Evolutionary conservation across 2,888 invertebrate genomes (phyloP), one percentile per base, ranked within the genome.

Genomic region (Eremobia ochroleuca): DNA sequence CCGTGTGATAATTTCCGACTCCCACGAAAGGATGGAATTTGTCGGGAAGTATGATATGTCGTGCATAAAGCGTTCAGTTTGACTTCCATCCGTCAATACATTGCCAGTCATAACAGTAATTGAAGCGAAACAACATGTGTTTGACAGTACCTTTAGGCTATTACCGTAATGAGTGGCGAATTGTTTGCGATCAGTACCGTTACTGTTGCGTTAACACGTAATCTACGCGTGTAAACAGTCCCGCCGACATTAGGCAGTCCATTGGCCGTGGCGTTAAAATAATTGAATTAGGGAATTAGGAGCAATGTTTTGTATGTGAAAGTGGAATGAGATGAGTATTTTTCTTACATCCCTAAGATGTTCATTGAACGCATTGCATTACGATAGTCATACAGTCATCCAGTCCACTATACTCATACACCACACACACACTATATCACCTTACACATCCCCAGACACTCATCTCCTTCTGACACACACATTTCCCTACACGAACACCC

Each of bases 191-290:
- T 71, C 52, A 31, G 13, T 66, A 37, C 62, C 11, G n/a, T 59
- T 37, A 86, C 37, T 46, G 58, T 83, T 31, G 37, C 73, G 61
- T 86, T 64, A 68, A 78, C 72, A 70, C 49, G 68, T 83, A 72
- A 86, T 85, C 46, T 75, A 68, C 43, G 59, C 43, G 58, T 40
- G 61, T 65, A 40, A 77, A 83, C 71, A 65, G 64, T 62, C 49
- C 37, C 49, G 18, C 28, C 13, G 61, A 62, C 37, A 83, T 83
- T 83, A 86, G 25, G 68, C 31, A 72, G 55, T 52, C 61, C 21
- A 64, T 76, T 70, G 79, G 43, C 67, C 37, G 40, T 31, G 28
- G 55, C 43, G 61, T 49, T 58, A 58, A 40, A 52, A 61, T 68
- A 72, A 81, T 81, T 72, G 11, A 34, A 37, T 68, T n/a, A 61